Conservation (phyloP, 1,140 invertebrate species). For the Cyclargus thomasi region DNA sequence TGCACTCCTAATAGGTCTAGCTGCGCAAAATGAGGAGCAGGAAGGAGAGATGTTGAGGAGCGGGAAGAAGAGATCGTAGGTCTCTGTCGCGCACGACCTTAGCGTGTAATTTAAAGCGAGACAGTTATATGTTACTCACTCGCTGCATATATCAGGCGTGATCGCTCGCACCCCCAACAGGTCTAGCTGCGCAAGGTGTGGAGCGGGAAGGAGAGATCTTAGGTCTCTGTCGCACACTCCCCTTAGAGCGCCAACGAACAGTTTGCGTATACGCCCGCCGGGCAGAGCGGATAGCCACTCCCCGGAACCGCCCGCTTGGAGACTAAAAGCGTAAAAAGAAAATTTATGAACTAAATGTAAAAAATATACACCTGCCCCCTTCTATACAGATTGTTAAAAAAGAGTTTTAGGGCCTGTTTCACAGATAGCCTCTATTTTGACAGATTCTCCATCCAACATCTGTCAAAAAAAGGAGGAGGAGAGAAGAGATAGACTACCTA, state of each 20-base stretch:
- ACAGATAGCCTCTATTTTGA: too few species aligned
- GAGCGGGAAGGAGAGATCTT: slow-evolving; percentile 80
- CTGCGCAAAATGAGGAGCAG: slow-evolving; percentile 82
- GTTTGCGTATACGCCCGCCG: slow-evolving; percentile 82
- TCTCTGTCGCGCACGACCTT: slow-evolving; percentile 87
- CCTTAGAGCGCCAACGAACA: slow-evolving; percentile 85
- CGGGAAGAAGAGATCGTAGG: slow-evolving; percentile 77
- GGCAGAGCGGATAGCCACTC: slow-evolving; percentile 75
- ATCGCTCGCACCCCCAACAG: slow-evolving; percentile 87
- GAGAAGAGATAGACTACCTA: too few species aligned
- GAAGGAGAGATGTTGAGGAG: slow-evolving; percentile 80
- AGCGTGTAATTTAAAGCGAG: not conserved
- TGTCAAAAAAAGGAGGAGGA: too few species aligned
- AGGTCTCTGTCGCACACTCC: slow-evolving; percentile 87
- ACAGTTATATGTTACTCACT: slow-evolving; percentile 60
- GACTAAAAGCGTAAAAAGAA: slow-evolving; percentile 39
- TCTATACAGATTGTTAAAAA: too few species aligned
- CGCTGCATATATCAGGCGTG: slow-evolving; percentile 80
- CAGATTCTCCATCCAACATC: too few species aligned
- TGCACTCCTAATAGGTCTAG: slow-evolving; percentile 88
- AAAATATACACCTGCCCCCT: too few species aligned
- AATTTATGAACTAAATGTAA: too few species aligned
- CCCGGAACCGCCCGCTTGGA: slow-evolving; percentile 73
- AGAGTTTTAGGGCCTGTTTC: too few species aligned
- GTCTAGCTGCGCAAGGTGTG: slow-evolving; percentile 85